phyloP scores from a whole-genome alignment of 2,888 invertebrate genomes.

The Troilus luridus region DNA sequence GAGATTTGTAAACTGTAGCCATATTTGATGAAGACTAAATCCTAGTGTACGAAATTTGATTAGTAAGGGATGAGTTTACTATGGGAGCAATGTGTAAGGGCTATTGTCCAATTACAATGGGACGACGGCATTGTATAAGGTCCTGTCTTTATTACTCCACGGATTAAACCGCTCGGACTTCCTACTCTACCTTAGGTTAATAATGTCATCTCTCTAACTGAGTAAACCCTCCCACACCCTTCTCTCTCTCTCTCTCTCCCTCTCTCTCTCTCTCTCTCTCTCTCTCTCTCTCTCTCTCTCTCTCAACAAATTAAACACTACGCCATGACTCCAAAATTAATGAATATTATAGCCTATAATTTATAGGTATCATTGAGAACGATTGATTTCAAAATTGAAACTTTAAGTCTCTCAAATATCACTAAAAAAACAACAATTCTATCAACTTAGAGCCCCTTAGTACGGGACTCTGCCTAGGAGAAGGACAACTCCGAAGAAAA shows the following conservation, averaged over 20 bases:
- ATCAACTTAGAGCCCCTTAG: no score
- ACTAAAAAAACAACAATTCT: no score
- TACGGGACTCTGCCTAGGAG: no score
- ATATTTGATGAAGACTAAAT: background rate
- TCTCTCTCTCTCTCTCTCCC: background rate
- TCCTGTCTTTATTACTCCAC: slow-evolving; percentile 20
- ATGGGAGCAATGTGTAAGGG: background rate
- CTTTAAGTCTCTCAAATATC: no score
- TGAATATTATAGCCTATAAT: no score
- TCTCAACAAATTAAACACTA: no score
- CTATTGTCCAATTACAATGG: slow-evolving; percentile 30
- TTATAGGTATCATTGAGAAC: no score
- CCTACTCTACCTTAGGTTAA: background rate
- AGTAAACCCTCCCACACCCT: background rate
- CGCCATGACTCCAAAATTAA: no score
- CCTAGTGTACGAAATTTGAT: background rate
- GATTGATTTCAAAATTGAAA: no score
- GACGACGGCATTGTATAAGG: background rate
- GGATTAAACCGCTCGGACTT: background rate
- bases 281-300: no score
- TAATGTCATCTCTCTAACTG: background rate
- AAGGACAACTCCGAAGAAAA: no score
- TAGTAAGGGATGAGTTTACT: slow-evolving; percentile 22
- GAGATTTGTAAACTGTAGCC: background rate
- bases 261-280: no score